Evolutionary conservation across 2,113 vertebrate genomes (phyloP).

Genomic region (Notiomystis cincta): DNA sequence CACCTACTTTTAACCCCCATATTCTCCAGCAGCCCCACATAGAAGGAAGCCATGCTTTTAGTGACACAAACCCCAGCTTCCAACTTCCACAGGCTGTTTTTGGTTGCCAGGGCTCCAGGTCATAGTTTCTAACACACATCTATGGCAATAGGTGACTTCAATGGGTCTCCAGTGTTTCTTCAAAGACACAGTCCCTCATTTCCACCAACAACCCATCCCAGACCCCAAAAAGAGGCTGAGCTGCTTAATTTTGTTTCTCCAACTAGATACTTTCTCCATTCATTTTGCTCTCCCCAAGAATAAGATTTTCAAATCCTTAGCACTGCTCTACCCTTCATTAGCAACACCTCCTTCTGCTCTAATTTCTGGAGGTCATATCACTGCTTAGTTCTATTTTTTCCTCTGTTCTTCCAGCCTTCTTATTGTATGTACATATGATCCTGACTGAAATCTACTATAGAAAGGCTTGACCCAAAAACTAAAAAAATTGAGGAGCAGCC

Average conservation of each 20-base stretch:
- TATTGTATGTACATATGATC: background rate
- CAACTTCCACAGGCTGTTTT: background rate
- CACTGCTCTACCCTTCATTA: background rate
- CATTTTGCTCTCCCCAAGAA: background rate
- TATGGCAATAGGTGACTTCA: background rate
- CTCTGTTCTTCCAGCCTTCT: background rate
- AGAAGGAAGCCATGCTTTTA: background rate
- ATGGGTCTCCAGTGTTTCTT: background rate
- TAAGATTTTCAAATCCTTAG: background rate
- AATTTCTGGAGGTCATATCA: slow-evolving; percentile 36
- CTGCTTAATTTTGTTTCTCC: background rate
- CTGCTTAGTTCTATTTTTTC: background rate
- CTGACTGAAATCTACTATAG: background rate
- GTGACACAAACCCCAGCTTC: background rate
- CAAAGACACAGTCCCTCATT: background rate
- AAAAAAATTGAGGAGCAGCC: background rate
- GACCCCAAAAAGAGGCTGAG: background rate
- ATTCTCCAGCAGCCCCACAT: background rate
- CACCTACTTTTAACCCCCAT: background rate
- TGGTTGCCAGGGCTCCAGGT: background rate
- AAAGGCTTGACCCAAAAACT: slow-evolving; percentile 21
- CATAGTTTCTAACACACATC: background rate
- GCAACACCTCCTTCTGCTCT: background rate
- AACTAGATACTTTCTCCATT: background rate
- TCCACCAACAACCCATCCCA: background rate